These are phyloP conservation scores for Sander lucioperca DNA, from an alignment of 2,113 vertebrate genomes.

Conservation along the genomic window DNA sequence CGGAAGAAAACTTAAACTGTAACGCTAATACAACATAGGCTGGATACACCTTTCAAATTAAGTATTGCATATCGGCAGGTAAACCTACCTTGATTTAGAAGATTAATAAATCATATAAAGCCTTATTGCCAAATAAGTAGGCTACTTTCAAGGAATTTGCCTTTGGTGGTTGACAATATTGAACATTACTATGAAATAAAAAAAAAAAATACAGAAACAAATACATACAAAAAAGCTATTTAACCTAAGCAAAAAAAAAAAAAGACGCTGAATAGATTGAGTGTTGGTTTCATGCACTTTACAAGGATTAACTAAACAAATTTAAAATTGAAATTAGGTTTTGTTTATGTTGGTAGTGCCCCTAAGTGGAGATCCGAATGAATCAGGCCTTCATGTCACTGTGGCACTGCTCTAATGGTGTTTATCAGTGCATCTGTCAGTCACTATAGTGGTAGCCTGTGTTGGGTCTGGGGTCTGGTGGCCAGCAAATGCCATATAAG, in stretches of 20 bases:
- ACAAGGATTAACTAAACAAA: not conserved
- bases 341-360: not conserved
- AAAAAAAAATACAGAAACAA: too few relatives aligned
- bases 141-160: too few relatives aligned
- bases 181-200: too few relatives aligned
- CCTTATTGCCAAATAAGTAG: too few relatives aligned
- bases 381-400: slow-evolving; percentile 13
- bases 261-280: too few relatives aligned
- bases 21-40: too few relatives aligned
- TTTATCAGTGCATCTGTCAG: slow-evolving; percentile 60
- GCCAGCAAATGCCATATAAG: slow-evolving; percentile 16
- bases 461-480: slow-evolving; percentile 29
- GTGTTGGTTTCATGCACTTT: not conserved
- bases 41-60: not conserved
- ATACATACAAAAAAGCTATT: too few relatives aligned
- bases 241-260: too few relatives aligned
- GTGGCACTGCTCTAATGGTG: slow-evolving; percentile 8
- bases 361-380: not conserved
- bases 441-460: slow-evolving; percentile 16
- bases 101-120: too few relatives aligned
- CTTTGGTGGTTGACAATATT: too few relatives aligned
- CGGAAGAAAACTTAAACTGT: not conserved
- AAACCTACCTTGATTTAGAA: not conserved
- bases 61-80: not conserved
- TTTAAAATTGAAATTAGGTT: not conserved